Evolutionary conservation across 2,888 invertebrate genomes (phyloP).

Genomic region (Amiota minor): DNA sequence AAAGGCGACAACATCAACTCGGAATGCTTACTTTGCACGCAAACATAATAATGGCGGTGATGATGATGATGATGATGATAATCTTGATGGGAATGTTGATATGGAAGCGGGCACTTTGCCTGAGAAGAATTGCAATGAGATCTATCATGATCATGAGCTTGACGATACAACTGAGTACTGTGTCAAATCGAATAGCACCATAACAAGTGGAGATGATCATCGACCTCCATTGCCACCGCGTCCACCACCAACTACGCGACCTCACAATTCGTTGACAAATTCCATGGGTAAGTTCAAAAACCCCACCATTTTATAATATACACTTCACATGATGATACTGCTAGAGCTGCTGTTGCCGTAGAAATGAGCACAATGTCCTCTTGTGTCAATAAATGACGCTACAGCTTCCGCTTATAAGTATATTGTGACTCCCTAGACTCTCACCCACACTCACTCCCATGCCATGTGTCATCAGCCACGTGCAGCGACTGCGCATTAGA

Average conservation of each 20-base stretch:
- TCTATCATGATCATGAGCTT: conserved; percentile 58
- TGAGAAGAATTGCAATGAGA: conserved; percentile 54
- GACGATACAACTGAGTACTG: conserved; percentile 41
- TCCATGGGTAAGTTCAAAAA: conserved; percentile 54
- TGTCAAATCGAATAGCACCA: conserved; percentile 6
- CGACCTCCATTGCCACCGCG: conserved; percentile 73
- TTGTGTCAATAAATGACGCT: background rate
- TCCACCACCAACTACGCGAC: conserved; percentile 71
- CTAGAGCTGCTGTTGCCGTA: background rate
- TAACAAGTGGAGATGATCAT: conserved; percentile 62
- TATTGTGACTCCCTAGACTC: background rate
- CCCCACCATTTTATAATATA: no score
- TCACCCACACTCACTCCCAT: background rate
- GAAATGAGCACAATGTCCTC: conserved; percentile 26
- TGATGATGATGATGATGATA: background rate
- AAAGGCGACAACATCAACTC: conserved; percentile 29
- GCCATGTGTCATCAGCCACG: background rate
- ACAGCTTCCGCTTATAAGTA: conserved; percentile 19
- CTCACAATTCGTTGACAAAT: conserved; percentile 55
- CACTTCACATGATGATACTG: no score
- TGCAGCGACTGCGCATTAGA: conserved; percentile 19
- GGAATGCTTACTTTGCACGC: conserved; percentile 24
- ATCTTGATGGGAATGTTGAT: background rate
- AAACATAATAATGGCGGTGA: background rate
- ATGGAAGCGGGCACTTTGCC: conserved; percentile 46